Base-by-base conservation (phyloP, 2,888 invertebrate genomes). In the Caenorhabditis sp. region DNA sequence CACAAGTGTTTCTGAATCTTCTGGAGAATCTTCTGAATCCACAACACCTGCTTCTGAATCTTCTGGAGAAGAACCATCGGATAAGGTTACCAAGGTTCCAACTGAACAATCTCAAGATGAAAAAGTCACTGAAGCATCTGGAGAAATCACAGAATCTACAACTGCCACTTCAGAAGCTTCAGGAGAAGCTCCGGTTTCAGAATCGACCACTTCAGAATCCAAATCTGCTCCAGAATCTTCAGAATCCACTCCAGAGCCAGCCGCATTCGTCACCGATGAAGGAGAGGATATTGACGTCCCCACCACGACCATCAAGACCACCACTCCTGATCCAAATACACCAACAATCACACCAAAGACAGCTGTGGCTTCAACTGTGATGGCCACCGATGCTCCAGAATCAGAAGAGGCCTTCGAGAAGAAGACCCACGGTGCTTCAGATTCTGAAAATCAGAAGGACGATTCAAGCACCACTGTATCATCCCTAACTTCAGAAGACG, bases 281-380 rank as follows among this genome's bases (percentile, higher is more conserved):
- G 72, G 65, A 12, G 71, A 63, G 50, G n/a, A n/a, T n/a, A 63
- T 70, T 7, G 65, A 57, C 21, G 67, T 63, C 23, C 66, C 67
- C 25, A 59, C 64, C 0, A 70, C 12, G 14, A 31, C 31, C 31
- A 10, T 31, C 31, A 17, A 14, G 2, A 26, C 70, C 3, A 67
- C 66, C 3, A 75, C 75, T 7, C 50, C 21, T 4, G 67, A 69
- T 52, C 63, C 67, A 23, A 66, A 57, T 20, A 71, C 66, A 21
- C 71, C 71, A 21, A 63, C 64, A 10, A 67, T 67, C 21, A 71
- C 71, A 26, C 71, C 67, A 31, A 71, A 67, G 17, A 53, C 60
- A 14, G 20, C 67, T 17, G 60, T 67, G 14, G 52, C 59, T 8
- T 67, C 67, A 1, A 71, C 63, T 21, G 38, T 1, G 0, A 10